Base-by-base conservation (phyloP, 2,888 invertebrate species). In the Phania funesta region DNA sequence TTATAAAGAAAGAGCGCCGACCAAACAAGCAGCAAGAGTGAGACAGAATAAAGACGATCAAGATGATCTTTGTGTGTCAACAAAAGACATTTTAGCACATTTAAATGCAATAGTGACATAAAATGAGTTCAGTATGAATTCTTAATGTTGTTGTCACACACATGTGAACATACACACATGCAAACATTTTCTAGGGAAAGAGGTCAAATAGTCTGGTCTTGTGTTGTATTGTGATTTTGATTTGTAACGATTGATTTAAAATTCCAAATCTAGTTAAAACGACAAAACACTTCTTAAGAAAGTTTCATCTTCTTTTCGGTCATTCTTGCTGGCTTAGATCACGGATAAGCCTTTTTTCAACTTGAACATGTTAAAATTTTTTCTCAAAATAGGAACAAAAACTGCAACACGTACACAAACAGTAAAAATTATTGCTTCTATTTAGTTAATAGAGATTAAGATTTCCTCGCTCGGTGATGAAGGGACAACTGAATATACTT, bases 81-180 rank as follows among this genome's bases (percentile, higher is more conserved):
- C 83, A 83, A 83, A 80, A 83, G 75, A 60, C 58, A 76, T 83
- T 84, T 84, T 83, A 78, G 73, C 83, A 84, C 84, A 80, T 84
- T 84, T 80, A 46, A 68, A 67, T 76, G 52, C 68, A 68, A 84
- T 22, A 75, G 32, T 54, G 67, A 80, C 68, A 80, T 41, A 48
- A 73, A 80, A 71, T 67, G 48, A 73, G 73, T 73, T 58, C 67
- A 54, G 5, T n/a, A 24, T 1, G 24, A 44, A 46, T 50, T 58
- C 18, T 18, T 22, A 24, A 50, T 20, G 22, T 29, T 20, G 22
- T 9, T 20, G 11, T 3, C 46, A 44, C 13, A 32, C 20, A 20
- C 20, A 62, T 18, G 18, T 16, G n/a, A 38, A 38, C n/a, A 13
- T 38, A 24, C 18, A 5, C 13, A 50, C 20, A 50, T 13, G 46